Evolutionary conservation across 1,140 invertebrate genomes (phyloP).

Genomic region (Drosophila virilis): DNA sequence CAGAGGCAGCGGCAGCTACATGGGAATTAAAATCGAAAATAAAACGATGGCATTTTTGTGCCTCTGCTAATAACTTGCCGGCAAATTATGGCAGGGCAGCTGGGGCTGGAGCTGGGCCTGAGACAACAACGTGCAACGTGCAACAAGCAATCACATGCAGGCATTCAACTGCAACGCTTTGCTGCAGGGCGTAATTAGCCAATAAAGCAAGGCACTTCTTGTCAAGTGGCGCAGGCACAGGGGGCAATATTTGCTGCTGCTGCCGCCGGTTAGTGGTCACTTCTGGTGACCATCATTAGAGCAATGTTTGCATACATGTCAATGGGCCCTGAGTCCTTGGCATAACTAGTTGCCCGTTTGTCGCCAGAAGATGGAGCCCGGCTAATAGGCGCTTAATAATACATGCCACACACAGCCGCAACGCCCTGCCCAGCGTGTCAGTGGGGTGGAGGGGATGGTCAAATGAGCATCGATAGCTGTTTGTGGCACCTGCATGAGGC

Average conservation of each 20-base stretch:
- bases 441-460: not conserved
- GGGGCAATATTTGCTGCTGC: slow-evolving; percentile 20
- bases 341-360: slow-evolving; percentile 42
- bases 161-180: slow-evolving; percentile 51
- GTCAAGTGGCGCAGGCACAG: not conserved
- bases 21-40: slow-evolving; percentile 81
- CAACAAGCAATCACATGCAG: slow-evolving; percentile 74
- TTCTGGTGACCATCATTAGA: slow-evolving; percentile 62
- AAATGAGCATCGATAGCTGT: slow-evolving; percentile 43
- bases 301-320: slow-evolving; percentile 73
- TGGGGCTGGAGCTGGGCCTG: slow-evolving; percentile 15
- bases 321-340: slow-evolving; percentile 17
- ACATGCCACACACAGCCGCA: slow-evolving; percentile 8
- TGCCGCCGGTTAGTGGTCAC: slow-evolving; percentile 53
- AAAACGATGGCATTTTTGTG: slow-evolving; percentile 56
- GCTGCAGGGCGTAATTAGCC: slow-evolving; percentile 81
- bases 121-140: slow-evolving; percentile 7
- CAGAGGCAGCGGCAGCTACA: slow-evolving; percentile 45
- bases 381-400: slow-evolving; percentile 81
- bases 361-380: slow-evolving; percentile 34
- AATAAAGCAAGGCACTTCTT: slow-evolving; percentile 60
- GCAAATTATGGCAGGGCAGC: slow-evolving; percentile 67
- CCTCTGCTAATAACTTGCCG: slow-evolving; percentile 66
- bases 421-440: too few species aligned
- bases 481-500: slow-evolving; percentile 54